Evolutionary conservation across 2,888 invertebrate species (phyloP).

Genomic region (Thymelicus sylvestris): DNA sequence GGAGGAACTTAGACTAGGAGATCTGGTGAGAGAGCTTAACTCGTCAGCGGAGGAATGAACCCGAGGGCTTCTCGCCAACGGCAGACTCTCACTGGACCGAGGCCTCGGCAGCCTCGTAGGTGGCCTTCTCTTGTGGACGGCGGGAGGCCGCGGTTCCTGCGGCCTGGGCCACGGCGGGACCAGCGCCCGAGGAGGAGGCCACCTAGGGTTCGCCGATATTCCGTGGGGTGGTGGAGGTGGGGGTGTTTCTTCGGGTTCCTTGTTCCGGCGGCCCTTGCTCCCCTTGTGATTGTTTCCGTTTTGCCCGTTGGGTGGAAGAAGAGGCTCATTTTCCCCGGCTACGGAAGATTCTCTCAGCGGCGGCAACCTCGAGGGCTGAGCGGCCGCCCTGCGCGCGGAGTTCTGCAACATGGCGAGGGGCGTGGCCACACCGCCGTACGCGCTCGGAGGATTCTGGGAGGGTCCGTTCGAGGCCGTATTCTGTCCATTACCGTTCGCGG

Average conservation of each 20-base stretch:
- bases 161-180: constrained; percentile 88
- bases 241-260: constrained; percentile 76
- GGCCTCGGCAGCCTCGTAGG: constrained; percentile 85
- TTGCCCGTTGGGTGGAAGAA: constrained; percentile 75
- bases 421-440: constrained; percentile 89
- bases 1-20: constrained; percentile 92
- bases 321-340: constrained; percentile 86
- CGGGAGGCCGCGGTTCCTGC: constrained; percentile 72
- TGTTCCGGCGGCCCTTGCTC: constrained; percentile 78
- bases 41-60: constrained; percentile 93
- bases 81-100: constrained; percentile 88
- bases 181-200: constrained; percentile 80
- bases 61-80: constrained; percentile 83
- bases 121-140: constrained; percentile 70
- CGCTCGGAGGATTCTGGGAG: constrained; percentile 68
- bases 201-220: constrained; percentile 62
- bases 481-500: constrained; percentile 61
- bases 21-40: constrained; percentile 91
- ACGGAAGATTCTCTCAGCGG: constrained; percentile 83
- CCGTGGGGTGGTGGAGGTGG: constrained; percentile 87
- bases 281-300: constrained; percentile 73
- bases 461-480: constrained; percentile 58
- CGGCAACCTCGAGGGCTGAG: constrained; percentile 81
- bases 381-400: constrained; percentile 80
- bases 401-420: constrained; percentile 88